Evolutionary conservation across 2,888 invertebrate species (phyloP).

Genomic region (Thymelicus sylvestris): DNA sequence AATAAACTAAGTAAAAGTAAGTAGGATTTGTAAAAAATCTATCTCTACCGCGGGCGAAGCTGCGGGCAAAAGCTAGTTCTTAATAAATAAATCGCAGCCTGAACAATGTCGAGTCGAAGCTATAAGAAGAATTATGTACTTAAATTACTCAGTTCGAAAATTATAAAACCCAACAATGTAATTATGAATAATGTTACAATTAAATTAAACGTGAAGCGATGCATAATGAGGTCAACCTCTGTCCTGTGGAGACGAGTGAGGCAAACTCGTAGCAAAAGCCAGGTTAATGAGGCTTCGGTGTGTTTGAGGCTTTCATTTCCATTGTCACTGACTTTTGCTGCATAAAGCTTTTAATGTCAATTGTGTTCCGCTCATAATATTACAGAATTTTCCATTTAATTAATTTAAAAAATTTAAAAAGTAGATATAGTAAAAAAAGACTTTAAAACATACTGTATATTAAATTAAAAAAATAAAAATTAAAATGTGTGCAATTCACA

Average conservation of each 20-base stretch:
- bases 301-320: constrained; percentile 11
- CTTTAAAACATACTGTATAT: no score
- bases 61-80: no score
- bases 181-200: constrained; percentile 9
- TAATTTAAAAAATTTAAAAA: not conserved
- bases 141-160: not conserved
- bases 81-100: no score
- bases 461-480: no score
- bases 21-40: no score
- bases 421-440: no score
- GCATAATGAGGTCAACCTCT: constrained; percentile 39
- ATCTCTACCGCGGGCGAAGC: no score
- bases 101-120: no score
- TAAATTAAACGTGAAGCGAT: constrained; percentile 2
- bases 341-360: constrained; percentile 3
- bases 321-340: constrained; percentile 17
- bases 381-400: not conserved
- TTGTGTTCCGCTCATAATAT: constrained; percentile 2
- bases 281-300: constrained; percentile 26
- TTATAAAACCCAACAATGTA: not conserved
- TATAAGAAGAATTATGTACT: not conserved
- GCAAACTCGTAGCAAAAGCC: constrained; percentile 8
- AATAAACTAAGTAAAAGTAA: no score
- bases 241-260: constrained; percentile 3
- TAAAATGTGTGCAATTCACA: no score